phyloP scores from a whole-genome alignment of 2,888 invertebrate genomes.

The Isoperla grammatica region DNA sequence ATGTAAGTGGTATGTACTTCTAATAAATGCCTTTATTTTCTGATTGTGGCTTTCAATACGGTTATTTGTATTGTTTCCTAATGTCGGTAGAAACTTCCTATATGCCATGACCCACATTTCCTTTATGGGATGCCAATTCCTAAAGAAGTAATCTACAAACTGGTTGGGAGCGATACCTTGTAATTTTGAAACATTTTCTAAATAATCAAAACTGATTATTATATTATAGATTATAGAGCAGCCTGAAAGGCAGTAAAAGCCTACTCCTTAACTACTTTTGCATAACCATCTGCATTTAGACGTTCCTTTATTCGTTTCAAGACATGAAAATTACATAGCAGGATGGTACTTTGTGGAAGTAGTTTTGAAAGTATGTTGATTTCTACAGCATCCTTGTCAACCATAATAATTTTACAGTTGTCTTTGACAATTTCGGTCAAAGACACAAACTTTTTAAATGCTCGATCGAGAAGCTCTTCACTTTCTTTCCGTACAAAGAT shows the following conservation, averaged over 20 bases:
- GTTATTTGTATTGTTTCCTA: conserved; percentile 19
- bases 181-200: neutral
- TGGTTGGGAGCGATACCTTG: neutral
- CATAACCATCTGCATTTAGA: neutral
- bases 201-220: conserved; percentile 1
- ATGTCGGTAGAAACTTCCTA: neutral
- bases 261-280: neutral
- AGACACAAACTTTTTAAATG: neutral
- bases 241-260: neutral
- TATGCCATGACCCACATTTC: conserved; percentile 11
- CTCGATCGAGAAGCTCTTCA: neutral
- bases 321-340: conserved; percentile 5
- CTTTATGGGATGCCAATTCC: conserved; percentile 7
- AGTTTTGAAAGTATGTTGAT: conserved; percentile 8
- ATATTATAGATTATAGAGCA: neutral
- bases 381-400: conserved; percentile 12
- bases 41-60: conserved; percentile 17
- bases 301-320: conserved; percentile 8
- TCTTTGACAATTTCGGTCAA: neutral
- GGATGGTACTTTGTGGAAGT: neutral
- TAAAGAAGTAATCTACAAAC: conserved; percentile 10
- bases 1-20: neutral
- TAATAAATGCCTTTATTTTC: conserved; percentile 4
- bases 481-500: conserved; percentile 10
- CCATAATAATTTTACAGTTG: conserved; percentile 9